Percentiles rank a stretch among this genome's conserved stretches.
Conservation (phyloP, 2,888 invertebrate genomes). For the Tipula vernalis region DNA sequence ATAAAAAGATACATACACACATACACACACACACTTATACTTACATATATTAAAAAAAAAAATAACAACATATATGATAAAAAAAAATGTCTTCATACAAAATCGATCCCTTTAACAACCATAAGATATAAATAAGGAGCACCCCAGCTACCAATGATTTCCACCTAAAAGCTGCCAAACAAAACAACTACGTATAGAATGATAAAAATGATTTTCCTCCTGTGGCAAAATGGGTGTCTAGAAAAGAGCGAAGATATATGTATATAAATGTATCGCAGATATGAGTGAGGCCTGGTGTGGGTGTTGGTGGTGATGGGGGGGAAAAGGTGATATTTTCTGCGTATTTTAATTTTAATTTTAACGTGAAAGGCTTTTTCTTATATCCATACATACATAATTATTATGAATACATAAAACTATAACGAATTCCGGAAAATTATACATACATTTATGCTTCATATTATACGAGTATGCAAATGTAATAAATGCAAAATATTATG, state of each 20-base stretch:
- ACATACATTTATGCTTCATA: not conserved
- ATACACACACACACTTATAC: not conserved
- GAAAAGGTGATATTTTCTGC: not conserved
- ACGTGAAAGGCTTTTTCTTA: not conserved
- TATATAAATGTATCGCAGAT: not conserved
- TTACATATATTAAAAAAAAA: not conserved
- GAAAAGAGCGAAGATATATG: not conserved
- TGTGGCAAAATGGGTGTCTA: conserved; percentile 4
- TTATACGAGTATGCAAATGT: not conserved
- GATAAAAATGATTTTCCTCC: not conserved
- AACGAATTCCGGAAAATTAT: too few species aligned
- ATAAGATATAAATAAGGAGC: conserved; percentile 4
- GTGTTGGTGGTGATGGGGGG: not conserved
- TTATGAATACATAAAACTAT: too few species aligned
- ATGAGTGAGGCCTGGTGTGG: not conserved
- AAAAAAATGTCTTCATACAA: not conserved
- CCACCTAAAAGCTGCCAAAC: conserved; percentile 4
- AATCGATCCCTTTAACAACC: conserved; percentile 4
- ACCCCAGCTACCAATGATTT: conserved; percentile 4
- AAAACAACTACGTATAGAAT: not conserved
- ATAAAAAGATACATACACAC: not conserved
- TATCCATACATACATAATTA: not conserved
- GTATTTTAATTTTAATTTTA: not conserved
- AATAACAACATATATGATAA: not conserved
- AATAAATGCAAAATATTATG: not conserved